phyloP scores from a whole-genome alignment of 2,113 vertebrate species.

The Cheilinus undulatus region DNA sequence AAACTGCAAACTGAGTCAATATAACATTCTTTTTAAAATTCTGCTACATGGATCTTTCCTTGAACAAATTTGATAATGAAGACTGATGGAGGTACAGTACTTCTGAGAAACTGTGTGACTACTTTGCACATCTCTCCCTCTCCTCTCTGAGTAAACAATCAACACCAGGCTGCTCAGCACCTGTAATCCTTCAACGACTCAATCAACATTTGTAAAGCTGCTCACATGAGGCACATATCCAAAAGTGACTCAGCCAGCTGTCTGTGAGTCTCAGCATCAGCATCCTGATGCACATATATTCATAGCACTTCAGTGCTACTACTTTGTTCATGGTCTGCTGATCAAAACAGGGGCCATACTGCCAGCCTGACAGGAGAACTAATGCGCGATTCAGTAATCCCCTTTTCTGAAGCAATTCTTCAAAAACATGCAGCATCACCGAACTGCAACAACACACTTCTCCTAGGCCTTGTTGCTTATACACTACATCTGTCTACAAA shows the following conservation, averaged over 20 bases:
- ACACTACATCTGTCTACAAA: conserved; percentile 60
- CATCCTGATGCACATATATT: conserved; percentile 21
- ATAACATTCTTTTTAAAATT: not conserved
- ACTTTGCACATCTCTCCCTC: conserved; percentile 20
- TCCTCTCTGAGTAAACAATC: conserved; percentile 54
- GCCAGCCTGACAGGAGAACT: conserved; percentile 38
- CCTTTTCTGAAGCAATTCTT: conserved; percentile 31
- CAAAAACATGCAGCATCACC: conserved; percentile 50
- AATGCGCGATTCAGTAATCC: conserved; percentile 47
- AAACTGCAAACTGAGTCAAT: conserved; percentile 2
- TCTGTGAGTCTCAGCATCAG: conserved; percentile 37
- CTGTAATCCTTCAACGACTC: conserved; percentile 71
- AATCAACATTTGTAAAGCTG: conserved; percentile 78
- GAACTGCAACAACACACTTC: conserved; percentile 25
- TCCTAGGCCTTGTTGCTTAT: conserved; percentile 45
- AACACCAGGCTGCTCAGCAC: conserved; percentile 71
- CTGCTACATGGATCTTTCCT: not conserved
- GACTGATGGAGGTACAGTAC: conserved; percentile 5
- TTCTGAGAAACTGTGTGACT: conserved; percentile 28
- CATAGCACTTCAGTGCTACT: conserved; percentile 24
- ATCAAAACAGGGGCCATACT: conserved; percentile 40
- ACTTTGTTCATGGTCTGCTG: conserved; percentile 22
- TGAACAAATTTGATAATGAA: conserved; percentile 5
- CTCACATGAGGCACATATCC: conserved; percentile 55
- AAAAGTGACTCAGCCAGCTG: conserved; percentile 60